Percentiles rank a stretch among this genome's conserved stretches.
Evolutionary conservation across 2,113 vertebrate species (phyloP).

Genomic region (Elanoides forficatus): DNA sequence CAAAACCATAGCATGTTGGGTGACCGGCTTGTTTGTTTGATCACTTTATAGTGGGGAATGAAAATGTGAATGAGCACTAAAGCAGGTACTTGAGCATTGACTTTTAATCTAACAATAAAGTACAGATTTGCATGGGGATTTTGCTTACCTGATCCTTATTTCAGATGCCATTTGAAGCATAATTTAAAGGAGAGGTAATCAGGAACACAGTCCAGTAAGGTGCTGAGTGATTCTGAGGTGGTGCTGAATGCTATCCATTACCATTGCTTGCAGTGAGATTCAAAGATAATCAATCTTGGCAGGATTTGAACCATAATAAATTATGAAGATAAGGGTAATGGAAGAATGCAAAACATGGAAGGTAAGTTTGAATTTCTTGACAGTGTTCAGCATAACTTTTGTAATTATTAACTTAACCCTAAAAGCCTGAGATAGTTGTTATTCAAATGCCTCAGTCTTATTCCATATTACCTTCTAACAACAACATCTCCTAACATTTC

Average conservation of each 20-base stretch:
- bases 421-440: background rate
- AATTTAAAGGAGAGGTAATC: background rate
- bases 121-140: background rate
- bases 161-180: background rate
- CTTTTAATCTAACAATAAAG: constrained; percentile 26
- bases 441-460: background rate
- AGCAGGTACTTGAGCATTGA: background rate
- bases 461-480: background rate
- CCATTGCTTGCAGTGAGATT: background rate
- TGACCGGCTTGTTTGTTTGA: background rate
- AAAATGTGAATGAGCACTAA: background rate
- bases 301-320: background rate
- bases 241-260: background rate
- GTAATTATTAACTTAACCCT: constrained; percentile 69
- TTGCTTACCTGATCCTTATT: background rate
- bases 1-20: background rate
- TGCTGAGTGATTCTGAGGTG: background rate
- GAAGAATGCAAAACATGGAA: background rate
- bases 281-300: background rate
- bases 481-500: background rate
- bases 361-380: background rate
- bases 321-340: background rate
- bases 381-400: background rate
- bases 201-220: background rate
- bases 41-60: background rate